phyloP scores from a whole-genome alignment of 1,140 invertebrate genomes.

The Oedothorax gibbosus region DNA sequence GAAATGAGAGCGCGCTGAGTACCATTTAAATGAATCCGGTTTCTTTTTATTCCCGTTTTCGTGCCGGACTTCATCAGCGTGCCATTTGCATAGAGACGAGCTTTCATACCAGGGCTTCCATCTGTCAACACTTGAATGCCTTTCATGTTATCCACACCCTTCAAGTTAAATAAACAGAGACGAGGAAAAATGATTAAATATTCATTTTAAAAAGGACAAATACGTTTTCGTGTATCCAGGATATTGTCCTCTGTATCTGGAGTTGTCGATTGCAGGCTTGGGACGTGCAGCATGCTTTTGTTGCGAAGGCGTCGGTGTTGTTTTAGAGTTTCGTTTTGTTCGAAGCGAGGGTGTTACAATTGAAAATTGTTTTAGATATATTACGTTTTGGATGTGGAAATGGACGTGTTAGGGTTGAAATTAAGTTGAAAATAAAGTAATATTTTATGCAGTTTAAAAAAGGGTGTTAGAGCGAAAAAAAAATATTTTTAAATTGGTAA shows the following conservation, averaged over 20 bases:
- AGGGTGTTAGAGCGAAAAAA: too few species aligned
- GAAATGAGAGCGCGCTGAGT: slow-evolving; percentile 4
- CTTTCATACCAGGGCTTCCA: background rate
- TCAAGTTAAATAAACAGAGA: slow-evolving; percentile 24
- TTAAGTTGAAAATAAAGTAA: too few species aligned
- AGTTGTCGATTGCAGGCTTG: background rate
- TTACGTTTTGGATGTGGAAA: too few species aligned
- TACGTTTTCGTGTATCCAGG: slow-evolving; percentile 11
- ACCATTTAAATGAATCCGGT: slow-evolving; percentile 11
- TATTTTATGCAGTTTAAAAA: too few species aligned
- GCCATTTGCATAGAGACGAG: slow-evolving; percentile 46
- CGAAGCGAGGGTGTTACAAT: too few species aligned
- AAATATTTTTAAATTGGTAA: too few species aligned
- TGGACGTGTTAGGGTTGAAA: too few species aligned
- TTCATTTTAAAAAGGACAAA: slow-evolving; percentile 44
- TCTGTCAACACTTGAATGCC: slow-evolving; percentile 44
- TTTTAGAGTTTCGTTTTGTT: too few species aligned
- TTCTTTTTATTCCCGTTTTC: slow-evolving; percentile 25
- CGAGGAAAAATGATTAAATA: slow-evolving; percentile 22
- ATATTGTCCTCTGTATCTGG: background rate
- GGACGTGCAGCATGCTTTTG: background rate
- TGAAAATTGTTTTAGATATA: too few species aligned
- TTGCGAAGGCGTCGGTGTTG: background rate
- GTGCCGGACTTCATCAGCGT: slow-evolving; percentile 32
- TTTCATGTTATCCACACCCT: slow-evolving; percentile 6